Evolutionary conservation across 2,888 invertebrate genomes (phyloP), one percentile per base, ranked within the genome.

Genomic region (Lycia hirtaria): DNA sequence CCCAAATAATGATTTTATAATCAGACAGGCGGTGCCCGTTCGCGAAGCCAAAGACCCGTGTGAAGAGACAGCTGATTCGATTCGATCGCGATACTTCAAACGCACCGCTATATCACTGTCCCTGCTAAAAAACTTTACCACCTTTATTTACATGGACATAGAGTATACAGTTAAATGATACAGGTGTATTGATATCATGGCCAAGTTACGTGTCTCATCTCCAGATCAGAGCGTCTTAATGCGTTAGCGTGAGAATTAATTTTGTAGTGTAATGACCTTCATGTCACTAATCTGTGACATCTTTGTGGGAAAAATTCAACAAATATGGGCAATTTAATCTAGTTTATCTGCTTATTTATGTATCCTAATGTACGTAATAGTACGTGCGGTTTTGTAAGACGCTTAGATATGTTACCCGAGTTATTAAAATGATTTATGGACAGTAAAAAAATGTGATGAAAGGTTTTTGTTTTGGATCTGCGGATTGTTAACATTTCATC

Each of bases 181-280:
- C 7, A 37, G n/a, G 1, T 49, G 60, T 32, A 67, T 62, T 56
- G 3, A 37, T 68, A 72, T 55, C 28, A 68, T 78, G 62, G 78
- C 69, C 53, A 65, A 72, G 73, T 72, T 74, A 80, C 75, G 73
- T 73, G 77, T 81, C 79, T 81, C 82, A 83, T 83, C 82, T 84
- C 76, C 70, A 75, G 79, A 81, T 78, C 80, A 78, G 68, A 81
- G 78, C 81, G 73, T 82, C 81, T 83, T 83, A 84, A 83, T 80
- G 79, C 80, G 71, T 80, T 76, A 73, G 73, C 81, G 88, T 88
- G 89, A 87, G 89, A 89, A 89, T 88, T 87, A 86, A 88, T 87
- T 85, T 82, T 71, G 78, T 78, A 74, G 83, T 80, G 75, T 81
- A 85, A 84, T 82, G 85, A 86, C 85, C 85, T 85, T 83, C 77